Conservation (phyloP, 2,797 vertebrate species). For the Microhierax caerulescens region DNA sequence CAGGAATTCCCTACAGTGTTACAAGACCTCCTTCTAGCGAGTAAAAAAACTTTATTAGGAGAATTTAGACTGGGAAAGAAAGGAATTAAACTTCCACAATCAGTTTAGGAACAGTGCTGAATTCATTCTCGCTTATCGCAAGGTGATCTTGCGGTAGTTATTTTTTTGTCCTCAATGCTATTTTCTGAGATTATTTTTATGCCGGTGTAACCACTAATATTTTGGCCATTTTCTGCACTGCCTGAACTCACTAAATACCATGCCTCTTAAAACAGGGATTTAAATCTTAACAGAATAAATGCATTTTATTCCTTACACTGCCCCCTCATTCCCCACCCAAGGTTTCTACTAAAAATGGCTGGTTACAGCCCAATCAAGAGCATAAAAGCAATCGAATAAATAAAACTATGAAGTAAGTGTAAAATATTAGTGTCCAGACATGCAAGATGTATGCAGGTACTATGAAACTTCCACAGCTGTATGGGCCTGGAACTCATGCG, state of each 20-base stretch:
- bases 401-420: constrained; percentile 83
- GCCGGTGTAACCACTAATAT: constrained; percentile 30
- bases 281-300: constrained; percentile 70
- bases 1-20: neutral
- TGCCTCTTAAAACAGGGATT: constrained; percentile 71
- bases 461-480: constrained; percentile 74
- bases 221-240: constrained; percentile 19
- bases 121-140: neutral
- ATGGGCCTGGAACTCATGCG: constrained; percentile 57
- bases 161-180: neutral
- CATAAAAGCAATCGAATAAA: constrained; percentile 78
- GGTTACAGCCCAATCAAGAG: constrained; percentile 73
- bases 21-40: neutral
- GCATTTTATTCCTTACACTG: constrained; percentile 65
- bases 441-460: constrained; percentile 73
- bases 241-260: constrained; percentile 55
- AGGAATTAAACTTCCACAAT: neutral
- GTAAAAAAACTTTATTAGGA: neutral
- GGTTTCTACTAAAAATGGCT: constrained; percentile 68
- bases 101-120: neutral
- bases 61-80: neutral
- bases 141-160: neutral
- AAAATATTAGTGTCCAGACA: constrained; percentile 82
- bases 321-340: constrained; percentile 52
- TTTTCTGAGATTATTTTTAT: constrained; percentile 48